Evolutionary conservation across 2,888 invertebrate genomes (phyloP).

Genomic region (Aspidiotus rigidus): DNA sequence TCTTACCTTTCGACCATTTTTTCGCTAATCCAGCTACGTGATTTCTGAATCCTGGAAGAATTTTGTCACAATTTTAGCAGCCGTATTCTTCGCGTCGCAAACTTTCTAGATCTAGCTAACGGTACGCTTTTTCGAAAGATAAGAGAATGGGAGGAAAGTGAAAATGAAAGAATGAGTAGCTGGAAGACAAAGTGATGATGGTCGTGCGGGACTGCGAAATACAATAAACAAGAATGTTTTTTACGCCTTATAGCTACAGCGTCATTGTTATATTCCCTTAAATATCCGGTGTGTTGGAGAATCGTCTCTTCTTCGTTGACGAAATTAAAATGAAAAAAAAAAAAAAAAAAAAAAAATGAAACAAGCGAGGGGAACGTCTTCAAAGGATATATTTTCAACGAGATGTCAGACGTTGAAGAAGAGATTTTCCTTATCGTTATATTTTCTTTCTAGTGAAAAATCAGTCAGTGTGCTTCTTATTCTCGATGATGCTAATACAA

Average conservation of each 20-base stretch:
- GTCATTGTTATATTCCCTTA: not conserved
- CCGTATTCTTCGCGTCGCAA: conserved; percentile 10
- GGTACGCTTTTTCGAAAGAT: not conserved
- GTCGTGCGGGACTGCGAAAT: too few relatives aligned
- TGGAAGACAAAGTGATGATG: too few relatives aligned
- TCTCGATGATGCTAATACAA: too few relatives aligned
- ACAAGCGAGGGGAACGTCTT: not conserved
- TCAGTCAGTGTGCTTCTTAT: too few relatives aligned
- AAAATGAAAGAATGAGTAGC: not conserved
- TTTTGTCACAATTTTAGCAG: conserved; percentile 22
- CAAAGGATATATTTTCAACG: not conserved
- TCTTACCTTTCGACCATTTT: conserved; percentile 24
- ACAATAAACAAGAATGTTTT: not conserved
- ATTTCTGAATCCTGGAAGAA: conserved; percentile 16
- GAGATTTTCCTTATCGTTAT: too few relatives aligned
- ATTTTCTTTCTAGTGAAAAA: too few relatives aligned
- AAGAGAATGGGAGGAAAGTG: not conserved
- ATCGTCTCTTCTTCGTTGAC: not conserved
- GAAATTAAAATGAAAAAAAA: not conserved
- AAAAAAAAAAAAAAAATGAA: conserved; percentile 1
- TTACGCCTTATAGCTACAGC: not conserved
- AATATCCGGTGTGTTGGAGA: not conserved
- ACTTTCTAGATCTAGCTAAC: not conserved
- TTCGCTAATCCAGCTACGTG: conserved; percentile 24
- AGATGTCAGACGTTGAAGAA: too few relatives aligned